Evolutionary conservation across 2,113 vertebrate species (phyloP), one percentile per base, ranked within the genome.

Genomic region (Chloebia gouldiae): DNA sequence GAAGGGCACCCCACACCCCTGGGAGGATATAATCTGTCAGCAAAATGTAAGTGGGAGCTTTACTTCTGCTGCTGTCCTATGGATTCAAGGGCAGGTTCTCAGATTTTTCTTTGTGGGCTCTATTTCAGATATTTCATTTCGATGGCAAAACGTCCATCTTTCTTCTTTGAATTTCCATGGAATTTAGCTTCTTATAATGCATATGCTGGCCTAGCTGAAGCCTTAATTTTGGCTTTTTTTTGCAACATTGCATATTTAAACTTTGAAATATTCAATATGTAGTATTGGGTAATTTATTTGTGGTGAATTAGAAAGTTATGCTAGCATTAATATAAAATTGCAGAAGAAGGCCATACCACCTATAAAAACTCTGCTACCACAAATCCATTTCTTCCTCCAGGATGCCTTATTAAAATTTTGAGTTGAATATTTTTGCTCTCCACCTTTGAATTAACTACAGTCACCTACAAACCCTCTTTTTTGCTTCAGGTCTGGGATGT

Each of bases 1-100:
- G 99, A 99, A 75, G 99, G 99, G 57, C 99, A 99, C 83, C 98
- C 98, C 18, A 97, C 99, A 1, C 99, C 99, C 4, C 98, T 99
- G 4, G 99, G 99, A 86, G 99, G 99, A 94, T 99, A 99, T 94
- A 98, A 97, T 60, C 98, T 99, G 17, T 99, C 99, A 4, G 99
- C 99, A 93, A 99, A 99, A 96, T 99, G 99, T 99, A 97, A 99
- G 99, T 98, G 25, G 16, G 23, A 28, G 9, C 10, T 81, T 76
- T 39, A 9, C 33, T 65, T 56, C 35, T 64, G 37, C 51, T 90
- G 51, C 51, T 78, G 53, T n/a, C 31, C 25, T 35, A 2, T 25
- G 72, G 59, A 10, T 30, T 70, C 6, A 44, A 59, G 8, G 35
- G 18, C 15, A 15, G 2, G 1, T 80, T 82, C 27, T 13, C 35